Conservation (phyloP, 2,888 invertebrate genomes). For the Crepidodera aurea region DNA sequence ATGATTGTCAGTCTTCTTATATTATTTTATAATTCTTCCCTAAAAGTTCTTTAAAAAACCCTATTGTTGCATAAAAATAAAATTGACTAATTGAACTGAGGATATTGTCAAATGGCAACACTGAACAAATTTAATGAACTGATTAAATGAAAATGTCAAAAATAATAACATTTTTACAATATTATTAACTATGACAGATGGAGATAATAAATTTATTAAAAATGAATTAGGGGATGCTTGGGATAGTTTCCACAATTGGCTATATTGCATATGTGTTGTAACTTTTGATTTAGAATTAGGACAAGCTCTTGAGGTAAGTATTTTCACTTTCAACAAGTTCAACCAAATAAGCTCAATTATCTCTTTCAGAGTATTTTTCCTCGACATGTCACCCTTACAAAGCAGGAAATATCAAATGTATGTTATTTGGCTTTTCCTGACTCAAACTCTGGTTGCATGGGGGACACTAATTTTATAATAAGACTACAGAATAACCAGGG, state of each 20-base stretch:
- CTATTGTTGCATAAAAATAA: no score
- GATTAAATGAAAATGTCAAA: slow-evolving; percentile 21
- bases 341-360: slow-evolving; percentile 20
- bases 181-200: slow-evolving; percentile 48
- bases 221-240: slow-evolving; percentile 61
- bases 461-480: slow-evolving; percentile 97
- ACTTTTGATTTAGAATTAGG: slow-evolving; percentile 99
- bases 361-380: slow-evolving; percentile 79
- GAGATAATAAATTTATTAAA: slow-evolving; percentile 39
- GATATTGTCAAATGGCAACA: background rate
- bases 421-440: slow-evolving; percentile 99
- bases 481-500: slow-evolving; percentile 78
- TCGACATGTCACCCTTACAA: slow-evolving; percentile 76
- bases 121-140: background rate
- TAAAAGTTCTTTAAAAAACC: no score
- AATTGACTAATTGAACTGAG: no score
- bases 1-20: no score
- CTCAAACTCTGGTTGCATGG: slow-evolving; percentile 99
- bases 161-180: slow-evolving; percentile 23
- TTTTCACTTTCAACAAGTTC: slow-evolving; percentile 9
- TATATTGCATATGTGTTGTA: slow-evolving; percentile 97
- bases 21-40: no score
- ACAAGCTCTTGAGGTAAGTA: slow-evolving; percentile 90
- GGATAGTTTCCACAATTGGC: slow-evolving; percentile 89
- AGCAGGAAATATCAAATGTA: slow-evolving; percentile 90